These are phyloP conservation scores for Trachelus tabidus DNA, from an alignment of 2,888 invertebrate species.

Conservation along the genomic window DNA sequence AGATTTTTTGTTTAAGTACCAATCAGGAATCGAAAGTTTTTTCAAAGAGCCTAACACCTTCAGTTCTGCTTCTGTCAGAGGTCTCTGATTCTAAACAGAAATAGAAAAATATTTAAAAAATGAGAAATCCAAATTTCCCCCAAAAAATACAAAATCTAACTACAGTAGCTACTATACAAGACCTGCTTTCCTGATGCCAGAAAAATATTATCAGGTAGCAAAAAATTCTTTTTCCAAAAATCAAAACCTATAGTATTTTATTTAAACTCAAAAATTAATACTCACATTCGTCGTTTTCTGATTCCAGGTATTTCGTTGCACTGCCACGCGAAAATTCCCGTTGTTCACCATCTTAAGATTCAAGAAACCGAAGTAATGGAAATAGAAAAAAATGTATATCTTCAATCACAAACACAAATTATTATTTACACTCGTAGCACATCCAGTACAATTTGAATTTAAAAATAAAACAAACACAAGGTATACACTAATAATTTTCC, in stretches of 20 bases:
- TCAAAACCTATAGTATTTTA: background rate
- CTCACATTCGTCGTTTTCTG: background rate
- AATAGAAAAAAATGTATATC: background rate
- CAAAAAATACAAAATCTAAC: background rate
- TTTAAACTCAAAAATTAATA: background rate
- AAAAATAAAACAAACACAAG: background rate
- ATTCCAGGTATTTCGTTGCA: background rate
- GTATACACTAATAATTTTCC: background rate
- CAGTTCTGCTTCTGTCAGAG: conserved; percentile 45
- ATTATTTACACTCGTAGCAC: background rate
- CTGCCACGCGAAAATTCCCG: background rate
- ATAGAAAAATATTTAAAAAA: background rate
- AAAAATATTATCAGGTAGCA: background rate
- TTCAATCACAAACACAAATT: background rate
- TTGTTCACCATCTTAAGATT: background rate
- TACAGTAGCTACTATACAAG: background rate
- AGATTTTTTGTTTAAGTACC: conserved; percentile 45
- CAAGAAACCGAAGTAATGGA: background rate
- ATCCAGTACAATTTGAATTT: background rate
- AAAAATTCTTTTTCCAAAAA: background rate
- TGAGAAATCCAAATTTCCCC: too few relatives aligned
- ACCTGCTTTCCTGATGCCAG: background rate
- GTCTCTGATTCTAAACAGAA: conserved; percentile 16
- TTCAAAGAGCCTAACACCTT: conserved; percentile 41
- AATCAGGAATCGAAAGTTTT: conserved; percentile 46